Evolutionary conservation across 1,140 invertebrate species (phyloP).

Genomic region (Watersipora subatra): DNA sequence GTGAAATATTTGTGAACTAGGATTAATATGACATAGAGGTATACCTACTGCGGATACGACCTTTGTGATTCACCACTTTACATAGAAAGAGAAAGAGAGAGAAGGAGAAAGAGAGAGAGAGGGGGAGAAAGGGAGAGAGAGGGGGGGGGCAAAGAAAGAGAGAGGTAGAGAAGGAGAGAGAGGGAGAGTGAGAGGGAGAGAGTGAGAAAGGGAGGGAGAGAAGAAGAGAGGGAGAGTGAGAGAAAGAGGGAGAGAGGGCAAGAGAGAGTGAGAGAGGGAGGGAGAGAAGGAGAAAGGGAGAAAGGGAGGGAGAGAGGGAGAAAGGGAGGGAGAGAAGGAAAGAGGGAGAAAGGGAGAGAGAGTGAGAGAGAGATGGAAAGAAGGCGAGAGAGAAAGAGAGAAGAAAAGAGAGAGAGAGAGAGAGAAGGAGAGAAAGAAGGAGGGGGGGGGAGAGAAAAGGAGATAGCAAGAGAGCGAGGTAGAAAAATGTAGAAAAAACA

Average conservation of each 20-base stretch:
- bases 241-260: constrained; percentile 15
- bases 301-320: neutral
- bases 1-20: too few relatives aligned
- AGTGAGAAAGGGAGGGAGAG: constrained; percentile 7
- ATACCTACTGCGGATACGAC: too few relatives aligned
- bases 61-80: too few relatives aligned
- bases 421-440: neutral
- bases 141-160: constrained; percentile 6
- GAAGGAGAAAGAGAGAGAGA: neutral
- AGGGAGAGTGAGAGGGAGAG: too few relatives aligned
- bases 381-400: neutral
- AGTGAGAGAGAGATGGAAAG: neutral
- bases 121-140: neutral
- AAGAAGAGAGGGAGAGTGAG: constrained; percentile 11
- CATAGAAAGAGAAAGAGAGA: neutral
- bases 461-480: neutral
- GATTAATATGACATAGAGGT: too few relatives aligned
- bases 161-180: constrained; percentile 3
- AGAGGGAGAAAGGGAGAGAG: neutral
- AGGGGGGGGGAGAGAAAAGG: neutral
- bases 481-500: neutral
- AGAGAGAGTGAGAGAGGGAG: too few relatives aligned
- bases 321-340: neutral
- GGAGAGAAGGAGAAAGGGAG: constrained; percentile 13
- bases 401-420: neutral